phyloP scores from a whole-genome alignment of 1,140 invertebrate genomes.

The Holotrichia oblita region DNA sequence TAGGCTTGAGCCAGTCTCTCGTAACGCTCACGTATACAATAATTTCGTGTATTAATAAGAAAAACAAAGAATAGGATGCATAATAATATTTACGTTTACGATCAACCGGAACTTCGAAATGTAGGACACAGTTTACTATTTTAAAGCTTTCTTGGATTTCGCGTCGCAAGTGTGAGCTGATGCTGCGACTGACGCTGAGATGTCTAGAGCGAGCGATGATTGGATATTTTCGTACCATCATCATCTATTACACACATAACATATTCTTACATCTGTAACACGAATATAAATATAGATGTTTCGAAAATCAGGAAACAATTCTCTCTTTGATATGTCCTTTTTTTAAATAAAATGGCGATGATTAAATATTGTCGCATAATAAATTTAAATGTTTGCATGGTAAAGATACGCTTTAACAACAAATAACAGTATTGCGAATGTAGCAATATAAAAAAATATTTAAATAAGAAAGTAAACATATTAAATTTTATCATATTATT shows the following conservation, averaged over 20 bases:
- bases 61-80: neutral
- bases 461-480: too few relatives aligned
- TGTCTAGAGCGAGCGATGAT: neutral
- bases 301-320: too few relatives aligned
- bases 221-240: neutral
- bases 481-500: too few relatives aligned
- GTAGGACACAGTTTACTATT: slow-evolving; percentile 16
- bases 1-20: too few relatives aligned
- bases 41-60: neutral
- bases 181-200: neutral
- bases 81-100: slow-evolving; percentile 12
- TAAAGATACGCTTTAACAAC: too few relatives aligned
- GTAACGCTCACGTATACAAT: neutral
- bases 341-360: too few relatives aligned
- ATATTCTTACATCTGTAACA: slow-evolving; percentile 75
- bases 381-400: too few relatives aligned
- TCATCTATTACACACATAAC: neutral
- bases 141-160: slow-evolving; percentile 17
- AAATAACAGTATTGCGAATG: too few relatives aligned
- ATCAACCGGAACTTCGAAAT: slow-evolving; percentile 2
- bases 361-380: too few relatives aligned
- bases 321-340: too few relatives aligned
- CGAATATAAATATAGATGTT: slow-evolving; percentile 45
- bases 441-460: too few relatives aligned
- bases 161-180: neutral